Conservation (phyloP, 2,888 invertebrate genomes). For the Drosophila villosipedis region DNA sequence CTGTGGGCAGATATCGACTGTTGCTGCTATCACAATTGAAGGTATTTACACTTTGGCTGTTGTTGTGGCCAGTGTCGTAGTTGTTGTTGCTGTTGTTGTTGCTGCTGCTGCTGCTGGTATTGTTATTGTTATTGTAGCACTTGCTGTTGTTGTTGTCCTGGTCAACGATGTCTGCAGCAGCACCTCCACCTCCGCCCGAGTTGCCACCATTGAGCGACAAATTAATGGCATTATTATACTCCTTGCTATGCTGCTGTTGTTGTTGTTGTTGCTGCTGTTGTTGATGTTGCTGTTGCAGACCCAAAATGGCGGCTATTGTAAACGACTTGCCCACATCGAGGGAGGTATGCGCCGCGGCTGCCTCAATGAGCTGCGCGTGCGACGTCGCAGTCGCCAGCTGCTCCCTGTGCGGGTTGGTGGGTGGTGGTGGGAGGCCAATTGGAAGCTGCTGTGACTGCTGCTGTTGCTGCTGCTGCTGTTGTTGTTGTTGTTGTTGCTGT, state of each 20-base stretch:
- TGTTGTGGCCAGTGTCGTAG: conserved; percentile 52
- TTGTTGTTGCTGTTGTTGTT: conserved; percentile 55
- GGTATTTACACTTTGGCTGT: conserved; percentile 77
- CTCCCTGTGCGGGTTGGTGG: conserved; percentile 57
- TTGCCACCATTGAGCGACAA: conserved; percentile 82
- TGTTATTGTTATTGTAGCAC: conserved; percentile 56
- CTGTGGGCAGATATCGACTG: conserved; percentile 74
- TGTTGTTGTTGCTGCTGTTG: conserved; percentile 65
- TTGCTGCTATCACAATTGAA: conserved; percentile 83
- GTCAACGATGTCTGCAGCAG: conserved; percentile 48
- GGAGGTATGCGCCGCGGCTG: conserved; percentile 82
- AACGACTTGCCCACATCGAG: conserved; percentile 89
- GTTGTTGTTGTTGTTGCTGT: conserved; percentile 52
- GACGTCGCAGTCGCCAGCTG: conserved; percentile 76
- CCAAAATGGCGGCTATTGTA: conserved; percentile 95
- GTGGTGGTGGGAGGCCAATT: conserved; percentile 63
- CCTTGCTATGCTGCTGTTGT: conserved; percentile 84
- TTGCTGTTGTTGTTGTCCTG: conserved; percentile 62
- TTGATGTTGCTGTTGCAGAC: conserved; percentile 86
- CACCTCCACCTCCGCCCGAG: conserved; percentile 29
- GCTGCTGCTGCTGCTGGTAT: conserved; percentile 43
- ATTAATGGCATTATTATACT: conserved; percentile 85
- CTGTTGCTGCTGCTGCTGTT: conserved; percentile 10
- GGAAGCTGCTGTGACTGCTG: conserved; percentile 60
- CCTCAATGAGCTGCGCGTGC: conserved; percentile 81